Percentiles rank a stretch among this genome's conserved stretches.
Conservation (phyloP, 2,888 invertebrate species). For the Eremobia ochroleuca region DNA sequence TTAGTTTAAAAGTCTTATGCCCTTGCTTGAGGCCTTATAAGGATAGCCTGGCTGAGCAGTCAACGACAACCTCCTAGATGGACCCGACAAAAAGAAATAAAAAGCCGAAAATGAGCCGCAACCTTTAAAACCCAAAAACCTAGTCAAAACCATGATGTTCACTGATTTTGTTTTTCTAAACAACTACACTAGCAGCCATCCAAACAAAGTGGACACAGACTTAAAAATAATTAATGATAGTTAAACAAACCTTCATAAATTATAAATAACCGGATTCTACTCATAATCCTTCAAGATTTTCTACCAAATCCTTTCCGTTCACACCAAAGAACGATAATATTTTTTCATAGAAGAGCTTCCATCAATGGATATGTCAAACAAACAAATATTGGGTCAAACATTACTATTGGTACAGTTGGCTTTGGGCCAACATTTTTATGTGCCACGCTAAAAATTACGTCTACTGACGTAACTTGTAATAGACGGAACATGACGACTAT, state of each 20-base stretch:
- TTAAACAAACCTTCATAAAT: not conserved
- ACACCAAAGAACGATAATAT: conserved; percentile 8
- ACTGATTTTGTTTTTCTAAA: not conserved
- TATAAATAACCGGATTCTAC: not conserved
- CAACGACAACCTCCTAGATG: not conserved
- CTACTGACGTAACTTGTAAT: conserved; percentile 67
- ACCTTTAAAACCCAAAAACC: not conserved
- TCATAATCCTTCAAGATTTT: not conserved
- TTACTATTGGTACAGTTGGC: conserved; percentile 72
- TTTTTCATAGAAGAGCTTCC: conserved; percentile 1
- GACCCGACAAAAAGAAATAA: not conserved
- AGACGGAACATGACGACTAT: conserved; percentile 19
- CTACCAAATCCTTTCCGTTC: not conserved
- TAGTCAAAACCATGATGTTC: not conserved
- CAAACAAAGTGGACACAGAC: not conserved
- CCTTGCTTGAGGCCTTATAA: not conserved
- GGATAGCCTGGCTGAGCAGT: not conserved
- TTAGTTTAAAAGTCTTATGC: not conserved
- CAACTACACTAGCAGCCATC: not conserved
- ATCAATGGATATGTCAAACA: conserved; percentile 56
- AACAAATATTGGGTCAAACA: conserved; percentile 48
- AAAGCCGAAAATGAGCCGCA: not conserved
- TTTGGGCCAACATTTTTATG: conserved; percentile 70
- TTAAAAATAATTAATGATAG: not conserved
- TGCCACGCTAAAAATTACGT: conserved; percentile 63